phyloP scores from a whole-genome alignment of 2,113 vertebrate species.

The Circaetus cinerascens region DNA sequence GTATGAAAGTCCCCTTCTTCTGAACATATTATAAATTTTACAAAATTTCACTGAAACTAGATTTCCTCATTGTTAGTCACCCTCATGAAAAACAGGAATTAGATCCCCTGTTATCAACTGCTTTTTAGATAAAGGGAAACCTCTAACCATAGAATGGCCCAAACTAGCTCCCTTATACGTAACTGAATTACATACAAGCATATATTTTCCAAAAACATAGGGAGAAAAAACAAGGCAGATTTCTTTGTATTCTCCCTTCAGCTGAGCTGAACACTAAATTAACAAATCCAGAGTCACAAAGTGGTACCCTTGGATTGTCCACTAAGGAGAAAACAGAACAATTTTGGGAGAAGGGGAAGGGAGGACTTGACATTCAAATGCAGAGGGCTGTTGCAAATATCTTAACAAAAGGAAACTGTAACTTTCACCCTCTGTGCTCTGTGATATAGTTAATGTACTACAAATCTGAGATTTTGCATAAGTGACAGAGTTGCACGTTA shows the following conservation, averaged over 20 bases:
- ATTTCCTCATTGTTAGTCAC: background rate
- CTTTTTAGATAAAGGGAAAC: background rate
- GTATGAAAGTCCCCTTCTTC: slow-evolving; percentile 39
- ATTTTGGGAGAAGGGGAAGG: background rate
- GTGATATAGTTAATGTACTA: background rate
- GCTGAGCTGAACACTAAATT: slow-evolving; percentile 18
- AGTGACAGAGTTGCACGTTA: background rate
- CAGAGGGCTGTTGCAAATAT: background rate
- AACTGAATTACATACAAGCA: background rate
- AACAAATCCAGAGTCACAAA: slow-evolving; percentile 9
- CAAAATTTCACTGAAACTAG: slow-evolving; percentile 55
- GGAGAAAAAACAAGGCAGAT: background rate
- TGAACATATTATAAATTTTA: slow-evolving; percentile 51
- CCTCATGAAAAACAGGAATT: slow-evolving; percentile 1
- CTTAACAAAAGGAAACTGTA: background rate
- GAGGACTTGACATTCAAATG: background rate
- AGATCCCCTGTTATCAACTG: background rate
- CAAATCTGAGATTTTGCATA: background rate
- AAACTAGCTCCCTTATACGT: background rate
- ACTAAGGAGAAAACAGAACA: slow-evolving; percentile 9
- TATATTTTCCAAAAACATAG: background rate
- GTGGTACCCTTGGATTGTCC: background rate
- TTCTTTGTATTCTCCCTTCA: slow-evolving; percentile 5
- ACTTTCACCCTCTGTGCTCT: background rate
- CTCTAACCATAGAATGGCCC: background rate